Percentiles rank a stretch among this genome's conserved stretches.
Evolutionary conservation across 2,797 vertebrate species (phyloP).

Genomic region (Masticophis lateralis): DNA sequence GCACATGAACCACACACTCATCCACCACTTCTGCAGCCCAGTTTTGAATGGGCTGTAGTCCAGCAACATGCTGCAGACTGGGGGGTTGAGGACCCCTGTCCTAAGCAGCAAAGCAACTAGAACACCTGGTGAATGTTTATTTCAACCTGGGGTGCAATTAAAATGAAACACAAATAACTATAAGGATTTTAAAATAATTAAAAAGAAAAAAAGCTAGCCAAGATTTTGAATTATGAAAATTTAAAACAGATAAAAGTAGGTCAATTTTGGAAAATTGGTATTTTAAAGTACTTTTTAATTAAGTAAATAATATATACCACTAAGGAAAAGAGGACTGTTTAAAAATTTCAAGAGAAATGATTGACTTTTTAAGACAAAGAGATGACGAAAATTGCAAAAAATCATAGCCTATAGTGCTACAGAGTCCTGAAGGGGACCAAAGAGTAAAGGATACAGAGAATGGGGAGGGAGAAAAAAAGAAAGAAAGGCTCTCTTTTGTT

Average conservation of each 20-base stretch:
- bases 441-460: background rate
- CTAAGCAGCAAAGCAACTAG: too few species aligned
- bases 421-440: background rate
- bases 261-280: background rate
- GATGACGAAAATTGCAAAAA: background rate
- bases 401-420: background rate
- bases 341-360: background rate
- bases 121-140: too few species aligned
- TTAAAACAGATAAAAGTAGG: background rate
- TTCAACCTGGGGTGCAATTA: background rate
- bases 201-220: background rate
- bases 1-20: too few species aligned
- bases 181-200: background rate
- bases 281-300: background rate
- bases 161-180: background rate
- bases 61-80: too few species aligned
- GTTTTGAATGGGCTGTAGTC: too few species aligned
- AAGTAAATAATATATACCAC: background rate
- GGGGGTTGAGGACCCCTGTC: too few species aligned
- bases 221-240: background rate
- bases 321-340: background rate
- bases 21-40: too few species aligned
- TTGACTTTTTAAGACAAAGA: background rate
- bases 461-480: too few species aligned
- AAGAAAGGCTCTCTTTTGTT: background rate